phyloP scores from a whole-genome alignment of 2,888 invertebrate species.

The Tachina grossa region DNA sequence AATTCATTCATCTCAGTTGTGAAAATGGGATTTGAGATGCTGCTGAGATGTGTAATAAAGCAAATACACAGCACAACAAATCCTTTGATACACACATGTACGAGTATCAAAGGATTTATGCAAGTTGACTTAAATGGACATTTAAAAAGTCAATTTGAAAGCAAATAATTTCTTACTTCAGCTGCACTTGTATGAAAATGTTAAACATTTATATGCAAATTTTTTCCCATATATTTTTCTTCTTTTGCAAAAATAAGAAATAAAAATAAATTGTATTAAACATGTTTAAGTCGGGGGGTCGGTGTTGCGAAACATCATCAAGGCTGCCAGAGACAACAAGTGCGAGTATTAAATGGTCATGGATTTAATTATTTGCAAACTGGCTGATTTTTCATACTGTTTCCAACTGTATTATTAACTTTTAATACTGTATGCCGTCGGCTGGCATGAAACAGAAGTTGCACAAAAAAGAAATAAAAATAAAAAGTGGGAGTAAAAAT shows the following conservation, averaged over 20 bases:
- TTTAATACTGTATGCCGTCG: conserved; percentile 22
- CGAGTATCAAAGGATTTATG: conserved; percentile 18
- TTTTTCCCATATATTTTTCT: conserved; percentile 4
- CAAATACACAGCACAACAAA: conserved; percentile 26
- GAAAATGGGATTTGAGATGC: neutral
- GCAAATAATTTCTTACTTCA: conserved; percentile 14
- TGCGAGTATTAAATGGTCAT: conserved; percentile 35
- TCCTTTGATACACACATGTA: conserved; percentile 17
- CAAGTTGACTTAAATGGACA: conserved; percentile 32
- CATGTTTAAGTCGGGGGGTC: neutral
- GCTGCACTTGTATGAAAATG: conserved; percentile 12
- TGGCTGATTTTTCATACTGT: conserved; percentile 23
- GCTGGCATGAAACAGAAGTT: conserved; percentile 12
- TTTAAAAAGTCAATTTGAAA: conserved; percentile 46
- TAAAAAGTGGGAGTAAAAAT: conserved; percentile 1
- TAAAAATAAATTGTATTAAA: conserved; percentile 30
- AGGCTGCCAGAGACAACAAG: conserved; percentile 39
- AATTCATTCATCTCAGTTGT: conserved; percentile 21
- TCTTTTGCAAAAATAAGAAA: neutral
- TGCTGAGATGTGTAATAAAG: conserved; percentile 10
- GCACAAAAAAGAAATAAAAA: neutral
- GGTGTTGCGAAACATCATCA: conserved; percentile 21
- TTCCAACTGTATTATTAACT: conserved; percentile 42
- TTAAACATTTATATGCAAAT: conserved; percentile 42
- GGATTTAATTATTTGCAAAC: conserved; percentile 33